Base-by-base conservation (phyloP, 2,113 vertebrate species). In the Caranx ignobilis region DNA sequence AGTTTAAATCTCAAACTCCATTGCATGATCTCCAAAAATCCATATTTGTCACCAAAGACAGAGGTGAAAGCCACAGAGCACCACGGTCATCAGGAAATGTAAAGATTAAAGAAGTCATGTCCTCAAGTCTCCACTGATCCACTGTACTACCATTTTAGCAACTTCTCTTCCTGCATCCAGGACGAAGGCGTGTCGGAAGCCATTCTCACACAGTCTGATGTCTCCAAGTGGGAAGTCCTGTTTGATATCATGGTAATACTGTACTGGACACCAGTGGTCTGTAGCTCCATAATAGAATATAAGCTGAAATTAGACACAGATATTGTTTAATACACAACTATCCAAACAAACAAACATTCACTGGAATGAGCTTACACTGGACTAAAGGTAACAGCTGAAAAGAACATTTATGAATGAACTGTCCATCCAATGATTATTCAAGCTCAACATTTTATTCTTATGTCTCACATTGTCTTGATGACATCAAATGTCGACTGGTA, bases 261-360 rank as follows among this genome's bases (percentile, higher is more conserved):
- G 81, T 45, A 93, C 88, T 1, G 98, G 98, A 72, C 98, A 99
- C 97, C 97, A 99, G 62, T 66, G 67, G 88, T 99, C 98, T 47
- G 69, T 75, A 1, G 92, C 88, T 32, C 98, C 97, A 13, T 99
- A 99, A 83, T 99, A 99, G 92, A 99, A 99, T 52, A 96, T 95
- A 12, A 99, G 95, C 98, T 99, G 77, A 52, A 94, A 95, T 76
- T 47, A 37, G 8, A 77, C 77, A 92, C 84, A 9, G 84, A 39
- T 19, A 63, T n/a, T 41, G 69, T 61, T 76, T 52, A 61, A 39
- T 68, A 52, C 8, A 34, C 1, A 32, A 43, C 37, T 13, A 11
- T 26, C n/a, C n/a, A 7, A 11, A 39, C 11, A 7, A 62, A 37
- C 9, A 10, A 63, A 7, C n/a, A 63, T 63, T 43, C 37, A 21